These are phyloP conservation scores for Apodemia duryi DNA, from an alignment of 2,888 invertebrate genomes.

Conservation along the genomic window DNA sequence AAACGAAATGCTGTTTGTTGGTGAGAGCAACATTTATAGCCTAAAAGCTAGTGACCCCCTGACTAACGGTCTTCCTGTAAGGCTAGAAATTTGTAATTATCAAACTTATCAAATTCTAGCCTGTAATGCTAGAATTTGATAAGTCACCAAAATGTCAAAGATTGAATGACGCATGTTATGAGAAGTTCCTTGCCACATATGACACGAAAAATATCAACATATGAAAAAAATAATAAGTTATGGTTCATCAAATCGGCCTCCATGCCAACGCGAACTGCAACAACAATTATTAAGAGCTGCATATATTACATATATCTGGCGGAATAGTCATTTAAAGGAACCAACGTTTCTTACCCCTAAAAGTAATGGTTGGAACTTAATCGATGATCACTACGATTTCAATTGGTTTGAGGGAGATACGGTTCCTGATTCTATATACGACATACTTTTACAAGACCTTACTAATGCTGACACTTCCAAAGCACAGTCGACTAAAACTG, in stretches of 20 bases:
- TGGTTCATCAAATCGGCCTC: conserved; percentile 11
- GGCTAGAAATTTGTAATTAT: too few species aligned
- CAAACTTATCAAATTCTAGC: too few species aligned
- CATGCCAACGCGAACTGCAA: conserved; percentile 2
- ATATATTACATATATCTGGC: conserved; percentile 15
- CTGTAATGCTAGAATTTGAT: too few species aligned
- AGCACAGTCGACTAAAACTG: neutral
- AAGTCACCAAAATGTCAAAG: neutral
- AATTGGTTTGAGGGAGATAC: conserved; percentile 9
- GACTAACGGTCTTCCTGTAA: too few species aligned
- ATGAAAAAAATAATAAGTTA: conserved; percentile 14
- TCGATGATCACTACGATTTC: neutral
- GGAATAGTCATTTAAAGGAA: conserved; percentile 10
- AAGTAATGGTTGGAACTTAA: conserved; percentile 10
- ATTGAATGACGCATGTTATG: conserved; percentile 5
- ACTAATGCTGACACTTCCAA: neutral
- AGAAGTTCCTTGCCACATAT: conserved; percentile 9
- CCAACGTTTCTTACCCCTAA: conserved; percentile 7
- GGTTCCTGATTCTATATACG: neutral
- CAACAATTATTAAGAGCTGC: conserved; percentile 7
- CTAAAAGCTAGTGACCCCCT: too few species aligned
- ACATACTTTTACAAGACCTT: neutral
- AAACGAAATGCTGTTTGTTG: too few species aligned
- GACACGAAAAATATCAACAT: neutral
- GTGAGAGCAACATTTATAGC: too few species aligned